These are phyloP conservation scores for Polypedilum vanderplanki DNA, from an alignment of 1,140 invertebrate genomes.

Conservation along the genomic window DNA sequence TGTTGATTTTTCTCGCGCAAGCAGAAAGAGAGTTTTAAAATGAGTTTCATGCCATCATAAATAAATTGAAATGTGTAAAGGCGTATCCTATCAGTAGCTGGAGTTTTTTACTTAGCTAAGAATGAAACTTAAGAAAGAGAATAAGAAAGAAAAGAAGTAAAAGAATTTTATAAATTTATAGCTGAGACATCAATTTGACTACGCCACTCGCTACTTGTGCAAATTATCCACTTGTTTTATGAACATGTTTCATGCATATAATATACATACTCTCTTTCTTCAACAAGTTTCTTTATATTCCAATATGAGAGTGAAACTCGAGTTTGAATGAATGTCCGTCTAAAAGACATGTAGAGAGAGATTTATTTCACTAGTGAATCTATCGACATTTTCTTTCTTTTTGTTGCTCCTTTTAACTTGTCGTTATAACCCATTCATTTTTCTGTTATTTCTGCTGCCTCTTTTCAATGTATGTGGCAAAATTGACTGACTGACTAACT, in stretches of 20 bases:
- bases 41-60: constrained; percentile 8
- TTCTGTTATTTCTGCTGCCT: too few relatives aligned
- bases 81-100: constrained; percentile 2
- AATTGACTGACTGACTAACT: too few relatives aligned
- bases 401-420: too few relatives aligned
- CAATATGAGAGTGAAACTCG: neutral
- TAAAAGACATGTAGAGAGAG: neutral
- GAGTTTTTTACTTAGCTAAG: neutral
- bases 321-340: neutral
- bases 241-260: constrained; percentile 1
- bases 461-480: too few relatives aligned
- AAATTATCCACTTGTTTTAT: constrained; percentile 6
- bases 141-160: too few relatives aligned
- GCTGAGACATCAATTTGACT: neutral
- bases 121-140: neutral
- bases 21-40: neutral
- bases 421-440: too few relatives aligned
- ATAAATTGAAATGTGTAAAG: constrained; percentile 9
- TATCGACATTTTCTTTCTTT: neutral
- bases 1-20: constrained; percentile 1
- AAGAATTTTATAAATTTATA: neutral
- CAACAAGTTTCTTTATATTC: neutral
- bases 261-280: too few relatives aligned
- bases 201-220: neutral
- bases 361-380: constrained; percentile 6